Conservation (phyloP, 1,140 invertebrate genomes). For the Pogonus chalceus region DNA sequence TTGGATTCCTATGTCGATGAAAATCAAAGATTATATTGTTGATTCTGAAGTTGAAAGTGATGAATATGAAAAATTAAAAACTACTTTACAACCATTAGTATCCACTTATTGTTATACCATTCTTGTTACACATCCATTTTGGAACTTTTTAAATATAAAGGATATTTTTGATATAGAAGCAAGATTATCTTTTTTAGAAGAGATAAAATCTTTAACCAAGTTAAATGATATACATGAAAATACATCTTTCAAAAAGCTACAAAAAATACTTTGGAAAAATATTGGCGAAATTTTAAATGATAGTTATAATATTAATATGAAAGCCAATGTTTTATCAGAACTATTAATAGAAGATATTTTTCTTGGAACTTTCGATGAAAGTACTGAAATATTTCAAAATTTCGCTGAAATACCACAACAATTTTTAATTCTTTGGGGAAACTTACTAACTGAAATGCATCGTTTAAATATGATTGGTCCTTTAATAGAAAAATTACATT, state of each 20-base stretch:
- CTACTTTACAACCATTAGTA: neutral
- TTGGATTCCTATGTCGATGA: conserved; percentile 22
- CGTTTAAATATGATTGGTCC: conserved; percentile 12
- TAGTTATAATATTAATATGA: neutral
- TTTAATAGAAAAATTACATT: conserved; percentile 17
- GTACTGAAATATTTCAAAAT: conserved; percentile 3
- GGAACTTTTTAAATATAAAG: conserved; percentile 4
- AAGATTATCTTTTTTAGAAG: neutral
- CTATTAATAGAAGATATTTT: conserved; percentile 13
- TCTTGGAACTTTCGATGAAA: conserved; percentile 8
- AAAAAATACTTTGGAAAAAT: neutral
- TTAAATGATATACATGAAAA: neutral
- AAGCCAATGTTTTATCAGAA: neutral
- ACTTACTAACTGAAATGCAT: conserved; percentile 19
- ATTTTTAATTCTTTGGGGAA: conserved; percentile 17
- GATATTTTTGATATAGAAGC: conserved; percentile 14
- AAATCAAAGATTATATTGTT: conserved; percentile 19
- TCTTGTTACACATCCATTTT: neutral
- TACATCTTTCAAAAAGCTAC: neutral
- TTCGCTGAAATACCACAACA: conserved; percentile 10
- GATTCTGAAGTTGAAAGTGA: conserved; percentile 5
- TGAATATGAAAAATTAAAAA: conserved; percentile 9
- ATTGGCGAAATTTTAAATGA: neutral
- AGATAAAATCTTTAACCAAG: neutral
- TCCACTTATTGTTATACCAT: neutral